phyloP scores from a whole-genome alignment of 2,113 vertebrate species.

The Natator depressus region DNA sequence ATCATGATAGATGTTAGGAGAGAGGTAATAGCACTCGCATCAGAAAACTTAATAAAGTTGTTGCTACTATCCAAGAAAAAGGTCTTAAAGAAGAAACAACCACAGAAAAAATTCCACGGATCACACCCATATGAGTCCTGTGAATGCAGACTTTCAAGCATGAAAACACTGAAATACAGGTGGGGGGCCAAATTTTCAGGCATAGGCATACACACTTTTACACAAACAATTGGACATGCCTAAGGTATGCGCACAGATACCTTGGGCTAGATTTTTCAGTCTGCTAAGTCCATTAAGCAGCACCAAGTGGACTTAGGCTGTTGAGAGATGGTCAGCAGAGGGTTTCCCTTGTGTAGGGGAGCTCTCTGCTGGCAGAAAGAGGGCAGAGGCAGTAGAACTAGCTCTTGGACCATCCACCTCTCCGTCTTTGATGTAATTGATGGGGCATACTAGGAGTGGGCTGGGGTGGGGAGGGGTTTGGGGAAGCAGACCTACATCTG shows the following conservation, averaged over 20 bases:
- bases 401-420: neutral
- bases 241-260: neutral
- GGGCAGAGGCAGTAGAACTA: neutral
- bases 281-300: neutral
- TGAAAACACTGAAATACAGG: neutral
- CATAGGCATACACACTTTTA: neutral
- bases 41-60: neutral
- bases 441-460: neutral
- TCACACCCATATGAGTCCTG: neutral
- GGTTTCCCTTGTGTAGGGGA: neutral
- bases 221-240: neutral
- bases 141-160: neutral
- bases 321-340: neutral
- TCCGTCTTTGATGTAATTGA: neutral
- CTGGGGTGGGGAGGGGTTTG: neutral
- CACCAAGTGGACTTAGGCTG: neutral
- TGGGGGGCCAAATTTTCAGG: neutral
- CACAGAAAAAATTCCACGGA: neutral
- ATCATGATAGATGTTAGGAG: neutral
- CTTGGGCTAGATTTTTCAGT: neutral
- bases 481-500: neutral
- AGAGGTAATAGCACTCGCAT: neutral
- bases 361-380: neutral
- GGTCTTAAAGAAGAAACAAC: neutral
- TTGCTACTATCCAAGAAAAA: neutral